A percentile compares a stretch with the other conserved stretches of the same genome.
Conservation (phyloP, 2,113 vertebrate genomes). For the Eurystomus gularis region DNA sequence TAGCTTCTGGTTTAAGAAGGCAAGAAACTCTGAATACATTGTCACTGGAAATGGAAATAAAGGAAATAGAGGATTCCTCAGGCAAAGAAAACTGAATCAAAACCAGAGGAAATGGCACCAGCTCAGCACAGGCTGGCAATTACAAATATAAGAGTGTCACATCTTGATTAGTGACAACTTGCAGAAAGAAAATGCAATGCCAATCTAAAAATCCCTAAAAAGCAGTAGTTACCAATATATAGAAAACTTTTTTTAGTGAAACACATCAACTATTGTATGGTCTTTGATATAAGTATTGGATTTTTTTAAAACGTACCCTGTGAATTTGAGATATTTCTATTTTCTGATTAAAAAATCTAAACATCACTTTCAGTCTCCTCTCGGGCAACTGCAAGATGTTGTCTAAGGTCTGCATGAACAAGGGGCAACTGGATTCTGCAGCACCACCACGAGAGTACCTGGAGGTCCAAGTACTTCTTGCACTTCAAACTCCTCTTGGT, state of each 20-base stretch:
- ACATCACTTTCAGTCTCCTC: not conserved
- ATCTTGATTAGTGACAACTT: not conserved
- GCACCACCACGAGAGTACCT: not conserved
- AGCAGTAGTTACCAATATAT: not conserved
- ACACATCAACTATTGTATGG: not conserved
- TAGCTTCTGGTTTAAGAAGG: not conserved
- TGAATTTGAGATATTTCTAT: not conserved
- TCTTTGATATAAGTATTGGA: not conserved
- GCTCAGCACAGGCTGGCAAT: not conserved
- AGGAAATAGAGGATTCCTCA: not conserved
- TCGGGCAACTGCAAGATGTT: not conserved
- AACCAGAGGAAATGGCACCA: not conserved
- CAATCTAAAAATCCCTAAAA: not conserved
- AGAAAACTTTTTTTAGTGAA: not conserved
- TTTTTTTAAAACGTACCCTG: not conserved
- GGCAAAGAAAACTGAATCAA: not conserved
- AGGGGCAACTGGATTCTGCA: not conserved
- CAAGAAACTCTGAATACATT: not conserved
- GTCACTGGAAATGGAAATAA: not conserved
- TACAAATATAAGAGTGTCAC: not conserved
- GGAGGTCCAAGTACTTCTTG: not conserved
- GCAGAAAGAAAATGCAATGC: not conserved
- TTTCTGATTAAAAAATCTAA: not conserved
- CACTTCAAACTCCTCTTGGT: not conserved
- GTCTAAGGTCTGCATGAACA: not conserved